These are phyloP conservation scores for Thaumetopoea pityocampa DNA, from an alignment of 1,140 invertebrate species.

Conservation along the genomic window DNA sequence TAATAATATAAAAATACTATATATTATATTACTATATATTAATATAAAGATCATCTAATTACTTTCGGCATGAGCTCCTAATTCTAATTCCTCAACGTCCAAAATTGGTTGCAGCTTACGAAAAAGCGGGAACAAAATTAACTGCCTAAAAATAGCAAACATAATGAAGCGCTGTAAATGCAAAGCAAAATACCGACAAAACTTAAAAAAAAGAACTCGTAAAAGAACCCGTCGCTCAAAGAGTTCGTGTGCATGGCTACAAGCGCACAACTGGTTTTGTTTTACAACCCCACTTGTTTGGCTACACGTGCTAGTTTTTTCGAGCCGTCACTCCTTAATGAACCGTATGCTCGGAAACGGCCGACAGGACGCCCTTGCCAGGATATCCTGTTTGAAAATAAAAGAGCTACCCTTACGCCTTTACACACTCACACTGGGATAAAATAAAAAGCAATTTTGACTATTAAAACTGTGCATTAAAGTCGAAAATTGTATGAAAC, in stretches of 20 bases:
- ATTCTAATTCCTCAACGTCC: too few species aligned
- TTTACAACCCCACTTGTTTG: slow-evolving; percentile 36
- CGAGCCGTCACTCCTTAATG: slow-evolving; percentile 45
- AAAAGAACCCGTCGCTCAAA: too few species aligned
- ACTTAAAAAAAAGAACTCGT: too few species aligned
- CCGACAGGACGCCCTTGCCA: slow-evolving; percentile 42
- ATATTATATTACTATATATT: too few species aligned
- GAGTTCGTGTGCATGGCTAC: slow-evolving; percentile 8
- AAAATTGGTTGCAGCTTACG: background rate
- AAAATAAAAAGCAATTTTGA: slow-evolving; percentile 3
- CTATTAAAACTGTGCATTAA: background rate
- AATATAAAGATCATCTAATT: too few species aligned
- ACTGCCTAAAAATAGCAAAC: too few species aligned
- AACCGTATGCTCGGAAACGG: slow-evolving; percentile 63
- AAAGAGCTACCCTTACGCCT: slow-evolving; percentile 67
- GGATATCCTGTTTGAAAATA: slow-evolving; percentile 74
- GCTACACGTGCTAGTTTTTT: slow-evolving; percentile 52
- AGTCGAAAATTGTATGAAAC: slow-evolving; percentile 4
- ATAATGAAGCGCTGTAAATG: too few species aligned
- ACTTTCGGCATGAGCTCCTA: too few species aligned
- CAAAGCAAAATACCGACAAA: background rate
- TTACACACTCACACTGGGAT: slow-evolving; percentile 17
- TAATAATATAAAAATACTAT: too few species aligned
- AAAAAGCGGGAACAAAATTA: background rate
- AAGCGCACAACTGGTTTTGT: slow-evolving; percentile 16